Percentiles rank a stretch among this genome's conserved stretches.
Evolutionary conservation across 1,140 invertebrate genomes (phyloP).

Genomic region (Conus betulinus): DNA sequence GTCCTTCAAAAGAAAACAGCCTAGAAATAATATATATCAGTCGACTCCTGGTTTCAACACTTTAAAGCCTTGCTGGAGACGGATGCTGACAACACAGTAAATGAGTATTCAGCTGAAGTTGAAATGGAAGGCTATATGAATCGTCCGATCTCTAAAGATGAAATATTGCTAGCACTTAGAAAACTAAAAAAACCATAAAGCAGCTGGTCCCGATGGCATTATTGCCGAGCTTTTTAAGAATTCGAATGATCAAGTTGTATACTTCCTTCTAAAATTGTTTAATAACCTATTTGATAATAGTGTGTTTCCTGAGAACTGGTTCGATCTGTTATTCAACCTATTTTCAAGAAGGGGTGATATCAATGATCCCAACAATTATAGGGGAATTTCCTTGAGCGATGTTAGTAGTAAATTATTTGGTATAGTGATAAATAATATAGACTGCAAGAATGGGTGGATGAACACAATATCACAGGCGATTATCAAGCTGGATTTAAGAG

Average conservation of each 20-base stretch:
- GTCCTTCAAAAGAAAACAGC: slow-evolving; percentile 13
- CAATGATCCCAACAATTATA: slow-evolving; percentile 4
- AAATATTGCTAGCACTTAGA: slow-evolving; percentile 1
- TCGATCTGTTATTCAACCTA: not conserved
- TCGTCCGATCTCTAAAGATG: not conserved
- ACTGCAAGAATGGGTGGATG: slow-evolving; percentile 15
- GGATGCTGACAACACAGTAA: not conserved
- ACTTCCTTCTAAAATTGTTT: not conserved
- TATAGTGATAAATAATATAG: slow-evolving; percentile 2
- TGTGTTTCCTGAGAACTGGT: slow-evolving; percentile 1
- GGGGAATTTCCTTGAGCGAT: not conserved
- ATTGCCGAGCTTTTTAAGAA: slow-evolving; percentile 5
- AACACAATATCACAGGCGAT: not conserved
- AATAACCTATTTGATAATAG: not conserved
- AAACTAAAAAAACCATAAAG: slow-evolving; percentile 13
- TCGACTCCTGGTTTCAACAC: not conserved
- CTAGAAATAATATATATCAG: not conserved
- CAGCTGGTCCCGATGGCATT: not conserved
- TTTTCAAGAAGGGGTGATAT: not conserved
- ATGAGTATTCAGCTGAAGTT: not conserved
- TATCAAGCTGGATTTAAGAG: slow-evolving; percentile 21
- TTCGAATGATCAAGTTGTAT: not conserved
- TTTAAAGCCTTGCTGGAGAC: not conserved
- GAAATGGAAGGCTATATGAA: not conserved
- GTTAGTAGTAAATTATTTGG: not conserved